Base-by-base conservation (phyloP, 2,113 vertebrate species). In the Gnathonemus echidnorhynchus region DNA sequence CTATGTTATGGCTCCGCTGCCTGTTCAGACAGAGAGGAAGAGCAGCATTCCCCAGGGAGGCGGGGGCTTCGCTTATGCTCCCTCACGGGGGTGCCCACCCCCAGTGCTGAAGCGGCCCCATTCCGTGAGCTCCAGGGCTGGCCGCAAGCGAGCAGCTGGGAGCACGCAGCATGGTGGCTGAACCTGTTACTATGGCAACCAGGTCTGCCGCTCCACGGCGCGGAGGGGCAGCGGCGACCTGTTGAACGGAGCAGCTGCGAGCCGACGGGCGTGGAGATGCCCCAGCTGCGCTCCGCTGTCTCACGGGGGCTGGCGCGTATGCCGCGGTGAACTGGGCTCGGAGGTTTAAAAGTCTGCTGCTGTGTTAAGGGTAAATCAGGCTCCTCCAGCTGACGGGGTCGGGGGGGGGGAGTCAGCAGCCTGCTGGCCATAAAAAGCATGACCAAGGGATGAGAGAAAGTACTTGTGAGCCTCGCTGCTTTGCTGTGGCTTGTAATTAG, bases 121-220 rank as follows among this genome's bases (percentile, higher is more conserved):
- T 89, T 88, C 48, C 42, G 91, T 66, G 93, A 92, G 93, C 93
- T 88, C 86, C 91, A 50, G 92, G 93, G 91, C 93, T 62, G 91
- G 94, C 92, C 92, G 89, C 35, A 48, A 92, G 91, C 89, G 86
- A 91, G 90, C 90, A 92, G 92, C 94, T 91, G 89, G 93, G 93
- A 92, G 93, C 91, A 91, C 86, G 89, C 92, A 94, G 94, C 94
- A 95, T 95, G 95, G 95, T 93, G 95, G 95, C 95, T 94, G 93
- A 95, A 94, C 94, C 92, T 92, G 95, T 96, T 95, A 94, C 96
- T 93, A 95, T 95, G 93, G 95, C 94, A 95, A 96, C 95, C 91
- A 91, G 93, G 95, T 94, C 94, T 96, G 93, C 91, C 93, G 94
- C 95, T 95, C 94, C 94, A 95, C 96, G 95, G 96, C 94, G 92